Evolutionary conservation across 2,888 invertebrate species (phyloP).

Genomic region (Leucozona laternaria): DNA sequence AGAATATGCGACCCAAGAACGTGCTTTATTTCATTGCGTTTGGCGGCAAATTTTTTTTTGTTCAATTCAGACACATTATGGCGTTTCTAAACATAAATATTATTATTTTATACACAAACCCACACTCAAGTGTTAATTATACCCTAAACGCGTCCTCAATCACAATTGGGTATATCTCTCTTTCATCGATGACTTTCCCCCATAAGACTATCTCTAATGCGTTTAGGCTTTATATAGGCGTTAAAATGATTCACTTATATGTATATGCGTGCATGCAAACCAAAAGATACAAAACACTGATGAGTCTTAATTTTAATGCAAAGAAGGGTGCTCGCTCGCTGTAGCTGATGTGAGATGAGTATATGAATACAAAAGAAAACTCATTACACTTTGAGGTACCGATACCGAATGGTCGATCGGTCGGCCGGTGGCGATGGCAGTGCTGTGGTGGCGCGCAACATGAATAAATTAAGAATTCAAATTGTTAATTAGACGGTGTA

Average conservation of each 20-base stretch:
- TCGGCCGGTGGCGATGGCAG: no score
- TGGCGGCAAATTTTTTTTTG: not conserved
- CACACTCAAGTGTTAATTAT: conserved; percentile 31
- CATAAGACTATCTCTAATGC: not conserved
- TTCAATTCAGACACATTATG: conserved; percentile 26
- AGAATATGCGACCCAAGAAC: not conserved
- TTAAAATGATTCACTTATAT: conserved; percentile 53
- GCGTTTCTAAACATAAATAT: conserved; percentile 18
- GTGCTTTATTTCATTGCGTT: not conserved
- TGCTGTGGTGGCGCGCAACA: not conserved
- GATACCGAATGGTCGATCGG: not conserved
- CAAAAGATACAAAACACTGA: conserved; percentile 38
- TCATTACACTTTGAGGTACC: conserved; percentile 4
- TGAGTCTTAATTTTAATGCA: conserved; percentile 22
- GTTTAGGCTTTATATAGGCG: conserved; percentile 37
- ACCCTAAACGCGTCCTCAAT: conserved; percentile 27
- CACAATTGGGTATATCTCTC: conserved; percentile 2
- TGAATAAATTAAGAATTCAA: conserved; percentile 65
- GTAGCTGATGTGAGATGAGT: not conserved
- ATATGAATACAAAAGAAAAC: conserved; percentile 9
- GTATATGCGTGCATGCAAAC: conserved; percentile 37
- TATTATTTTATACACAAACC: conserved; percentile 23
- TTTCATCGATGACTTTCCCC: conserved; percentile 11
- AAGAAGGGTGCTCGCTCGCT: conserved; percentile 3
- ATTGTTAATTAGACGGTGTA: conserved; percentile 66